phyloP scores from a whole-genome alignment of 2,113 vertebrate genomes.

The Archocentrus centrarchus region DNA sequence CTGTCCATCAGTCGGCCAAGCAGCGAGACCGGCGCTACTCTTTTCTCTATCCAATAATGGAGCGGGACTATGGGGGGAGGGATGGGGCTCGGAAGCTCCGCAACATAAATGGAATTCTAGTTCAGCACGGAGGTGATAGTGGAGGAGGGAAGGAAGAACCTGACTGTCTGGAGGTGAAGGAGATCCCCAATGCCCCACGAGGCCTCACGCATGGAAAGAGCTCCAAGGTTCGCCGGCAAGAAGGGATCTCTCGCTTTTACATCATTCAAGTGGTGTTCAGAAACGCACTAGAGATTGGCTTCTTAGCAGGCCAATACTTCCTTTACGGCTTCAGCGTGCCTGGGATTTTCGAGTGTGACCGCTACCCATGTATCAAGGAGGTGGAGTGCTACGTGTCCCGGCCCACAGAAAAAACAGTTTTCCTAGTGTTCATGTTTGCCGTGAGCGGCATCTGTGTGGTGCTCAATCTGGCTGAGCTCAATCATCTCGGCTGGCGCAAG shows the following conservation, averaged over 20 bases:
- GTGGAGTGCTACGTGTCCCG: conserved; percentile 93
- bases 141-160: conserved; percentile 82
- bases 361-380: conserved; percentile 90
- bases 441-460: conserved; percentile 92
- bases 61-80: conserved; percentile 78
- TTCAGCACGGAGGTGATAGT: conserved; percentile 72
- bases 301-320: conserved; percentile 89
- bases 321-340: conserved; percentile 90
- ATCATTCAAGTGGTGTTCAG: conserved; percentile 93
- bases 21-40: conserved; percentile 86
- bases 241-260: conserved; percentile 90
- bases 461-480: conserved; percentile 92
- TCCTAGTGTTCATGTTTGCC: conserved; percentile 92
- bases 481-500: conserved; percentile 92
- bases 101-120: conserved; percentile 81
- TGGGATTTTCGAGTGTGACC: conserved; percentile 87
- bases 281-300: conserved; percentile 89
- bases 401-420: conserved; percentile 90
- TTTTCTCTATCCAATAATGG: conserved; percentile 85
- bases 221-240: conserved; percentile 83
- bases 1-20: conserved; percentile 89
- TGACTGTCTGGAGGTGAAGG: conserved; percentile 84
- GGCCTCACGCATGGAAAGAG: conserved; percentile 78
- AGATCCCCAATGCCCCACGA: conserved; percentile 78
- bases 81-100: conserved; percentile 77